Percentiles rank a stretch among this genome's conserved stretches.
Conservation (phyloP, 2,113 vertebrate genomes). For the Vulpes lagopus region DNA sequence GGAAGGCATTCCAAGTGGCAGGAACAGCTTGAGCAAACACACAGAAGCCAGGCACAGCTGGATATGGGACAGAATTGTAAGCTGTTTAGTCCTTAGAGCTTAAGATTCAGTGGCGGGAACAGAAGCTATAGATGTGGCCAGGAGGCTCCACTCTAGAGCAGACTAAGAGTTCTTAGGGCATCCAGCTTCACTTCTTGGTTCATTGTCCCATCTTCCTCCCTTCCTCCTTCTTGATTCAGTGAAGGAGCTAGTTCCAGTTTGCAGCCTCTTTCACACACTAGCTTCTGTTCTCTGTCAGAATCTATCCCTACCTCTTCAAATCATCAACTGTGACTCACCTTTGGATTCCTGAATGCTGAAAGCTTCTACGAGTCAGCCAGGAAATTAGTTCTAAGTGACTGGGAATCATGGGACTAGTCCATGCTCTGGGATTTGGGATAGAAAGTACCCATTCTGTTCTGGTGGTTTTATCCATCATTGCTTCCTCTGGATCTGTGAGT, state of each 20-base stretch:
- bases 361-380: background rate
- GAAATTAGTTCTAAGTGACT: background rate
- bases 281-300: background rate
- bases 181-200: background rate
- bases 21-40: slow-evolving; percentile 39
- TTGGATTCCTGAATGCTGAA: background rate
- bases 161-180: background rate
- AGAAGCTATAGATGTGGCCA: background rate
- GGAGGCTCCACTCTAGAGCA: background rate
- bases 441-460: background rate
- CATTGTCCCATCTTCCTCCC: background rate
- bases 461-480: background rate
- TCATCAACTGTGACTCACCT: background rate
- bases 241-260: background rate
- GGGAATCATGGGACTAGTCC: background rate
- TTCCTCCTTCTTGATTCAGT: background rate
- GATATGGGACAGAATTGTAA: background rate
- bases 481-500: background rate
- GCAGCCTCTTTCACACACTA: background rate
- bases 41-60: slow-evolving; percentile 32
- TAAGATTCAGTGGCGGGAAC: background rate
- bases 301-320: background rate
- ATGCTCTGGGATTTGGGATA: background rate
- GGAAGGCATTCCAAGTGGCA: background rate
- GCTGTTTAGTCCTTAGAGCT: background rate